Percentiles rank a stretch among this genome's conserved stretches.
Conservation (phyloP, 2,797 vertebrate species). For the Micromesistius poutassou region DNA sequence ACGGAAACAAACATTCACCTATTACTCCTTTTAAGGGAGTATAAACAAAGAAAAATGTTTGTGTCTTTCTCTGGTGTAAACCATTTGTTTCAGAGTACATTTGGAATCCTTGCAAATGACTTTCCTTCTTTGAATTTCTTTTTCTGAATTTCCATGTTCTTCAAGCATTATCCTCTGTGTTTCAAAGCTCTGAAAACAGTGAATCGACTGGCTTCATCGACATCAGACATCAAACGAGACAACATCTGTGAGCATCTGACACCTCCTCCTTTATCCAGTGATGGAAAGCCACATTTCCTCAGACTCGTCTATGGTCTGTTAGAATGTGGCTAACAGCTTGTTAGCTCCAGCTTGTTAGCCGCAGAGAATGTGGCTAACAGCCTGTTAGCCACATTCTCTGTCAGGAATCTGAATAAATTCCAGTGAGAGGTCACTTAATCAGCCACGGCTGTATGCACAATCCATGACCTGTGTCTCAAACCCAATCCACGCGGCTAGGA, state of each 20-base stretch:
- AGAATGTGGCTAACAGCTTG: constrained; percentile 19
- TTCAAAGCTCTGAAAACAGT: constrained; percentile 24
- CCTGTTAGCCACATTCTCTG: constrained; percentile 39
- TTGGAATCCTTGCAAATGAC: constrained; percentile 3
- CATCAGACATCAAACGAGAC: constrained; percentile 26
- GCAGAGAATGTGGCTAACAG: background rate
- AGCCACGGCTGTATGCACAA: constrained; percentile 81
- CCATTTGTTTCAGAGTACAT: constrained; percentile 32
- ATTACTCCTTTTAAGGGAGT: background rate
- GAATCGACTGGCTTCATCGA: constrained; percentile 20
- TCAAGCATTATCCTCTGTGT: constrained; percentile 10
- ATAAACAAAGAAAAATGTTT: background rate
- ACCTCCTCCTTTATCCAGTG: constrained; percentile 19
- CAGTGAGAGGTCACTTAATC: constrained; percentile 56
- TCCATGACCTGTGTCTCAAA: constrained; percentile 65
- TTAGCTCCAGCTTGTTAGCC: too few species aligned
- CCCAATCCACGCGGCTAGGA: constrained; percentile 72
- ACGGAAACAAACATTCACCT: background rate
- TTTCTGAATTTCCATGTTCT: background rate
- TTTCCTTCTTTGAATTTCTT: background rate
- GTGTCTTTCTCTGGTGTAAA: constrained; percentile 30
- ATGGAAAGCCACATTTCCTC: constrained; percentile 30
- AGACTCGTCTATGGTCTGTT: constrained; percentile 36
- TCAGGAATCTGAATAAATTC: constrained; percentile 50
- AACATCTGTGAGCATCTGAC: constrained; percentile 15